Evolutionary conservation across 2,888 invertebrate species (phyloP), one percentile per base, ranked within the genome.

Genomic region (Pollenia labialis): DNA sequence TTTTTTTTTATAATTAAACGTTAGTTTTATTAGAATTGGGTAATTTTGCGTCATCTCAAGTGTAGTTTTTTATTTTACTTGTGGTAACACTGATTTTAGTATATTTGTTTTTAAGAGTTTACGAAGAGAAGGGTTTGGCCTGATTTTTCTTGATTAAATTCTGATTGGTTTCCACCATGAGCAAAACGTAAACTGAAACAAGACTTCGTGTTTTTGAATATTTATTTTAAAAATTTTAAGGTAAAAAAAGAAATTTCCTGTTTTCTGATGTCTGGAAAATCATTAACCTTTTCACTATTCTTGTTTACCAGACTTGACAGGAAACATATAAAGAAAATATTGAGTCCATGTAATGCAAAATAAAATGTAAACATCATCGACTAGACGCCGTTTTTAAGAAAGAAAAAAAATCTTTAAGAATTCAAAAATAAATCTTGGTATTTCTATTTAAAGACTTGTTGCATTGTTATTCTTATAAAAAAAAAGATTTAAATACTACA

Each of bases 391-490:
- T 46, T 69, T 52, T 23, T 58, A 52, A 44, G 11, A 58, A 68
- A 69, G 64, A 40, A 76, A 68, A 69, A 71, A 40, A 76, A 52
- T 16, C 44, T 16, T 40, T 50, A 58, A 64, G 52, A 14, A 50
- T 50, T 48, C 2, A 56, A 56, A 4, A 10, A 81, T 52, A 60
- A 8, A 69, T 56, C 32, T 10, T 66, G 68, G 32, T 72, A 18
- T 60, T 77, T 71, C 81, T 87, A 81, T 87, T 84, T 84, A 77
- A 77, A 84, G 77, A 77, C 16, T 56, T 60, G 4, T 56, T 58
- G 14, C 50, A 54, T 80, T 80, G 46, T 82, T 79, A 75, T 72
- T 81, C 69, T 80, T 79, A 74, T 56, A 69, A 72, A 82, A 62
- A 72, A 82, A 62, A 3, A 48, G 42, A 54, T 74, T 66, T 12